Evolutionary conservation across 2,113 vertebrate species (phyloP), one percentile per base, ranked within the genome.

Genomic region (Saimiri boliviensis): DNA sequence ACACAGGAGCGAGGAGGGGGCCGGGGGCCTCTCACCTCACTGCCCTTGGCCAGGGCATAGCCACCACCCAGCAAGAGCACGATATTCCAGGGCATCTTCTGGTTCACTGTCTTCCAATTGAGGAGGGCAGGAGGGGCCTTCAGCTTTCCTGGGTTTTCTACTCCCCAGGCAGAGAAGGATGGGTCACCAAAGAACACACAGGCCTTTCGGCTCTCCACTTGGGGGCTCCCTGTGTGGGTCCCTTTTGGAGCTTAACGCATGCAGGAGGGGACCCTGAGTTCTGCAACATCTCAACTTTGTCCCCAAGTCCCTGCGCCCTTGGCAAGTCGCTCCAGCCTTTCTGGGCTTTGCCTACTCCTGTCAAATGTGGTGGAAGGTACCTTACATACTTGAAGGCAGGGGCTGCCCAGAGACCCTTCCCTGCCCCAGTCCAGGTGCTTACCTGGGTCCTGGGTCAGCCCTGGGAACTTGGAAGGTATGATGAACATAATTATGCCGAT

Each of bases 51-150:
- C 95, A 99, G 96, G 91, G 99, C 99, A 47, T 99, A 99, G 91
- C 99, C 99, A 45, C 99, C 99, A 63, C 99, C 99, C 98, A 99
- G 98, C 95, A 99, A 98, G 86, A 99, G 87, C 37, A 99, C 87
- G 20, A 99, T 99, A 96, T 99, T 99, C 99, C 99, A 99, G 0
- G 99, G 99, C 99, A 99, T 99, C 73, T 99, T 99, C 86, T 99
- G n/a, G 0, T 99, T 99, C 13, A 99, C 99, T 1, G 92, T 70
- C 52, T 98, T 96, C 99, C 99, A 99, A 74, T 94, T 96, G 96
- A 99, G 98, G 71, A 99, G 98, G 70, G 99, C n/a, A 0, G 98
- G 77, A 8, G 99, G 99, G 2, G 97, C 94, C 66, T 49, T 98
- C 76, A 99, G 81, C 92, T 63, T 98, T 56, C 85, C 16, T 42